These are phyloP conservation scores for Noturus placidus DNA, from an alignment of 2,113 vertebrate genomes.

Conservation along the genomic window DNA sequence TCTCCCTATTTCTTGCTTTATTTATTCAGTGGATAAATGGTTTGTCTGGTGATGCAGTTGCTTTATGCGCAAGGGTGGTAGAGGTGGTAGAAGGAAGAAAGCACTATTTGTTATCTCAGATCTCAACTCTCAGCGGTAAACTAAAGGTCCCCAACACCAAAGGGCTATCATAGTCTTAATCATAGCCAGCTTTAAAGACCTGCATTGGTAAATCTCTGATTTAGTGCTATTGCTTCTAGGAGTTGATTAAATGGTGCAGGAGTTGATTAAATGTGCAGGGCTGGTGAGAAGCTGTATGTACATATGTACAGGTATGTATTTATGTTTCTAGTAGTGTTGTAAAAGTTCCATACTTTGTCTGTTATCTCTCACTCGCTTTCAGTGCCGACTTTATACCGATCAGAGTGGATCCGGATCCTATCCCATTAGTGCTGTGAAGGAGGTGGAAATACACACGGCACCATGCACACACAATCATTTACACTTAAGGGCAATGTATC, in stretches of 20 bases:
- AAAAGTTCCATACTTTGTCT: neutral
- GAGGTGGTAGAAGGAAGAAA: constrained; percentile 47
- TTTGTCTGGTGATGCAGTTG: constrained; percentile 44
- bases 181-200: constrained; percentile 20
- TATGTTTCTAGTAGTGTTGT: neutral
- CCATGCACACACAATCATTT: neutral
- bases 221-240: constrained; percentile 18
- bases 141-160: constrained; percentile 17
- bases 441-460: neutral
- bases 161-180: constrained; percentile 24
- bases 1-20: constrained; percentile 44
- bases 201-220: constrained; percentile 9
- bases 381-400: neutral
- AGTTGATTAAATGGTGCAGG: constrained; percentile 17
- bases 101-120: constrained; percentile 49
- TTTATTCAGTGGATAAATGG: constrained; percentile 52
- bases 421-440: neutral
- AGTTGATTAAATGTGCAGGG: neutral
- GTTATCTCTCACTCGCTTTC: neutral
- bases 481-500: neutral
- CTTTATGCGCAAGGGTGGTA: constrained; percentile 27
- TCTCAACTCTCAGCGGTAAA: constrained; percentile 28
- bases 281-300: neutral
- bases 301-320: neutral
- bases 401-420: neutral